These are phyloP conservation scores for Spheniscus humboldti DNA, from an alignment of 2,797 vertebrate species.

Conservation along the genomic window DNA sequence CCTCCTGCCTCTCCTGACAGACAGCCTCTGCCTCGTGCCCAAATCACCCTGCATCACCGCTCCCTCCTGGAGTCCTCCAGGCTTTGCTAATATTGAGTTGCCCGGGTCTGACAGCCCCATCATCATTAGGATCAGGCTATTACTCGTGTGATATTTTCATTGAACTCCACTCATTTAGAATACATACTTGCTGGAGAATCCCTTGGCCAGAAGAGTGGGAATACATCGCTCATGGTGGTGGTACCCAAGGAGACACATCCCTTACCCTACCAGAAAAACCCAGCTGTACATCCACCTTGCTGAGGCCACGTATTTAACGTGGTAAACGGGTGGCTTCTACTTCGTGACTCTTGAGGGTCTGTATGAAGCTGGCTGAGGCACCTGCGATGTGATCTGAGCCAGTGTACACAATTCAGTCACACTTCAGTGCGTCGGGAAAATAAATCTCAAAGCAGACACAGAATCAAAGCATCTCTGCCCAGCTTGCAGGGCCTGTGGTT, in stretches of 20 bases:
- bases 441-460: neutral
- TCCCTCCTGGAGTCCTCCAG: neutral
- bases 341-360: neutral
- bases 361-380: neutral
- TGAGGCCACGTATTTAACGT: rapidly evolving
- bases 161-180: neutral
- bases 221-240: rapidly evolving
- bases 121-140: neutral
- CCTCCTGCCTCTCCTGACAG: neutral
- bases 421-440: neutral
- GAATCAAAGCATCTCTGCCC: neutral
- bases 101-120: neutral
- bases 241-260: neutral
- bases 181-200: neutral
- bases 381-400: neutral
- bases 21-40: rapidly evolving
- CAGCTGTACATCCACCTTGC: neutral
- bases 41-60: rapidly evolving
- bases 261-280: neutral
- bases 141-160: neutral
- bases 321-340: neutral
- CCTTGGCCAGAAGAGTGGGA: neutral
- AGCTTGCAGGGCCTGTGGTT: neutral
- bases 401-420: neutral
- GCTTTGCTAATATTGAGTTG: neutral